Conservation (phyloP, 1,140 invertebrate species). For the Potamilus streckersoni region DNA sequence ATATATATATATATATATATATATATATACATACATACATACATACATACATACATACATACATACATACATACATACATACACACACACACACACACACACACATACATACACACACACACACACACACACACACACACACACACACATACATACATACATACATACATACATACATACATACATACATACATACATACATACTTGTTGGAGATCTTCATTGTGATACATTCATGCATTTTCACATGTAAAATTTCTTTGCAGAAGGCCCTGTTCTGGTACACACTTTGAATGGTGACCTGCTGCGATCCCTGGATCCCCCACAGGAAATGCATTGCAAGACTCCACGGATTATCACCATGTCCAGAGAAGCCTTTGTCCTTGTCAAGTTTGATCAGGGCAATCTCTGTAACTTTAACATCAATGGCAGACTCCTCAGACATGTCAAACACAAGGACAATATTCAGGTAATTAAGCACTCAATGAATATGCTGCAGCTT, state of each 20-base stretch:
- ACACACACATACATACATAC: no score
- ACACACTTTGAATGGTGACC: constrained; percentile 97
- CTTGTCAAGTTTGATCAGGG: constrained; percentile 93
- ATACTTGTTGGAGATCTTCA: no score
- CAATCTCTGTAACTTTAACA: constrained; percentile 82
- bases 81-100: no score
- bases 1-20: no score
- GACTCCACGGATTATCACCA: constrained; percentile 89
- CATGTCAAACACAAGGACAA: constrained; percentile 84
- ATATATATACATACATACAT: no score
- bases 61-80: no score
- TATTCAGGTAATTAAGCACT: constrained; percentile 80
- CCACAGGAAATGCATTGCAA: constrained; percentile 71
- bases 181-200: no score
- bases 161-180: no score
- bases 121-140: no score
- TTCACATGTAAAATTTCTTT: constrained; percentile 25
- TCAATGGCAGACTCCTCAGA: constrained; percentile 65
- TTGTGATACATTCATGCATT: background rate
- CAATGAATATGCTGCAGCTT: no score
- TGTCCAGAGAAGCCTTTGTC: constrained; percentile 96
- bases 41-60: no score
- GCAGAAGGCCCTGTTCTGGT: constrained; percentile 94
- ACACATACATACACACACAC: no score
- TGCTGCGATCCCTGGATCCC: constrained; percentile 88